phyloP scores from a whole-genome alignment of 2,113 vertebrate species.

The Lathamus discolor region DNA sequence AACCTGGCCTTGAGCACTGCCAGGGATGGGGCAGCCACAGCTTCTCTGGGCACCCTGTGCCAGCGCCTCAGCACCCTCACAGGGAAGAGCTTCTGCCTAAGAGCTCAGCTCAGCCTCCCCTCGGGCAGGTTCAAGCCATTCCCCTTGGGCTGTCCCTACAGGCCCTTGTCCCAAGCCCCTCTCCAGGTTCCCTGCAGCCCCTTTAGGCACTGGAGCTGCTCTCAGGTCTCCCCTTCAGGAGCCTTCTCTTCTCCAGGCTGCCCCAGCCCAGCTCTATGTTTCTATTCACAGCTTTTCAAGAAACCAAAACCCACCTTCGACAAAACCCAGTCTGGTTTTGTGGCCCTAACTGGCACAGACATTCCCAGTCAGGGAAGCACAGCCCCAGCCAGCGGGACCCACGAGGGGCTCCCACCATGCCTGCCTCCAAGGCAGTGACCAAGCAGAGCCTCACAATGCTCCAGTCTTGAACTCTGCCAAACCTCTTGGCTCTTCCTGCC shows the following conservation, averaged over 20 bases:
- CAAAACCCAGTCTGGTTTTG: not conserved
- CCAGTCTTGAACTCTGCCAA: not conserved
- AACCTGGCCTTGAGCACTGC: too few species aligned
- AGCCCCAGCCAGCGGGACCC: not conserved
- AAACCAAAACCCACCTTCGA: not conserved
- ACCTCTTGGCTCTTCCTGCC: not conserved
- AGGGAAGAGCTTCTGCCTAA: too few species aligned
- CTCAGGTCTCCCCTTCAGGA: not conserved
- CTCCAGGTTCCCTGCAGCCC: too few species aligned
- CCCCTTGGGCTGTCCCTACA: too few species aligned
- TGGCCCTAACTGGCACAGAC: not conserved
- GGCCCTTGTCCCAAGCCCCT: too few species aligned
- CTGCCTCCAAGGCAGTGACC: too few species aligned
- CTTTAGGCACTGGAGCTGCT: not conserved
- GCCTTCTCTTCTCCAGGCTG: not conserved
- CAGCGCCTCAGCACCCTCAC: too few species aligned
- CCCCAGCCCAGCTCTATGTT: not conserved
- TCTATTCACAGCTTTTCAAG: not conserved
- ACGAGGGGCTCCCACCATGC: not conserved
- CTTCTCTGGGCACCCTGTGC: too few species aligned
- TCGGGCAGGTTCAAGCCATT: too few species aligned
- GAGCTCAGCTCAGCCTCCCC: too few species aligned
- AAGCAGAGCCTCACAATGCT: fast-evolving
- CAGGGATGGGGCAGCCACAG: too few species aligned
- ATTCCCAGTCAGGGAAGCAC: not conserved